Conservation (phyloP, 2,888 invertebrate genomes). For the Lasioglossum malachurum region DNA sequence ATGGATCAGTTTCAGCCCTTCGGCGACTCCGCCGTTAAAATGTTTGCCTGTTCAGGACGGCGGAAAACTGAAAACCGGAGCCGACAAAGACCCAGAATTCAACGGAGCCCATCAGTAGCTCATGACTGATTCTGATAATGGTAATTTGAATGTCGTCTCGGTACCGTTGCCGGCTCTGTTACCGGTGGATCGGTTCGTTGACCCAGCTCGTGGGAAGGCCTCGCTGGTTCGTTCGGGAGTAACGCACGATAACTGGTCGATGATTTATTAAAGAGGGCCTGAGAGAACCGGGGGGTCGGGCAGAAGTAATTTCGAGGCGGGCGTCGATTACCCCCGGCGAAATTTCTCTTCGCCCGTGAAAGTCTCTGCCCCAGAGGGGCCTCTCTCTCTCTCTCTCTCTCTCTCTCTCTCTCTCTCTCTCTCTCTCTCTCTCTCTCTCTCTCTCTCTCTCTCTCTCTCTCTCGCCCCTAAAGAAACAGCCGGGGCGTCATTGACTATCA, state of each 20-base stretch:
- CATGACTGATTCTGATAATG: neutral
- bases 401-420: neutral
- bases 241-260: constrained; percentile 32
- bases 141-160: neutral
- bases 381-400: neutral
- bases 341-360: constrained; percentile 35
- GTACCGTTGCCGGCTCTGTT: neutral
- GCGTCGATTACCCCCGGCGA: constrained; percentile 53
- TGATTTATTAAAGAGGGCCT: constrained; percentile 33
- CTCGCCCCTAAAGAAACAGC: constrained; percentile 52
- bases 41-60: neutral
- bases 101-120: neutral
- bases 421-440: neutral
- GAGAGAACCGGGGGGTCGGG: constrained; percentile 7
- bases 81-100: neutral
- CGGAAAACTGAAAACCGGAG: neutral
- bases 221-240: constrained; percentile 1
- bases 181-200: neutral
- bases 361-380: constrained; percentile 36
- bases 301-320: constrained; percentile 51
- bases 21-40: neutral
- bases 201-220: neutral
- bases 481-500: constrained; percentile 70
- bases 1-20: neutral
- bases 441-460: neutral